Percentiles rank a stretch among this genome's conserved stretches.
phyloP scores from a whole-genome alignment of 2,113 vertebrate species.

The Columbina picui region DNA sequence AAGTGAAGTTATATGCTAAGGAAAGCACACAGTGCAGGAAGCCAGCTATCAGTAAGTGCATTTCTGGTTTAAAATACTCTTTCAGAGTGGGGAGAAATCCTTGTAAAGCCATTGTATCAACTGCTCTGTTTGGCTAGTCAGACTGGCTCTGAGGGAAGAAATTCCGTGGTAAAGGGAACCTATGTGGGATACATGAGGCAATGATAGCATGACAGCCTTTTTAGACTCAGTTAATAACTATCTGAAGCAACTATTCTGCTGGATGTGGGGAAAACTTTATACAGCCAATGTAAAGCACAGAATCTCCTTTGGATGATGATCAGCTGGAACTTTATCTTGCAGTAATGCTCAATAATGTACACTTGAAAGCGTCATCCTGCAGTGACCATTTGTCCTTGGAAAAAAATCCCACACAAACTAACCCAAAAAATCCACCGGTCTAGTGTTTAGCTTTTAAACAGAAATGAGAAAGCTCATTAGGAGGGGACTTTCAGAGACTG shows the following conservation, averaged over 20 bases:
- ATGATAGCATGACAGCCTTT: neutral
- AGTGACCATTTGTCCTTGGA: neutral
- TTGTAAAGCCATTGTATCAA: neutral
- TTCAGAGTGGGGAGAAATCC: neutral
- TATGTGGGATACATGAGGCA: neutral
- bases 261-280: neutral
- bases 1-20: neutral
- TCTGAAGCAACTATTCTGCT: neutral
- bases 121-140: neutral
- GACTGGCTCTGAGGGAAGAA: neutral
- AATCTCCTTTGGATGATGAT: neutral
- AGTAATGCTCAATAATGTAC: neutral
- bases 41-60: neutral
- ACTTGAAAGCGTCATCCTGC: neutral
- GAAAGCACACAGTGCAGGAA: neutral
- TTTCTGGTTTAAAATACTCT: neutral
- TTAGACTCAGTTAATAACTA: neutral
- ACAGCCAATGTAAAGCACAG: neutral
- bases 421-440: neutral
- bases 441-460: neutral
- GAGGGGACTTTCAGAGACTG: neutral
- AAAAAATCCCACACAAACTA: accelerated
- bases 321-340: neutral
- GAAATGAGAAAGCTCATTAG: neutral
- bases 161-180: neutral